These are phyloP conservation scores for Anolis carolinensis DNA, from an alignment of 2,113 vertebrate species.

Conservation along the genomic window DNA sequence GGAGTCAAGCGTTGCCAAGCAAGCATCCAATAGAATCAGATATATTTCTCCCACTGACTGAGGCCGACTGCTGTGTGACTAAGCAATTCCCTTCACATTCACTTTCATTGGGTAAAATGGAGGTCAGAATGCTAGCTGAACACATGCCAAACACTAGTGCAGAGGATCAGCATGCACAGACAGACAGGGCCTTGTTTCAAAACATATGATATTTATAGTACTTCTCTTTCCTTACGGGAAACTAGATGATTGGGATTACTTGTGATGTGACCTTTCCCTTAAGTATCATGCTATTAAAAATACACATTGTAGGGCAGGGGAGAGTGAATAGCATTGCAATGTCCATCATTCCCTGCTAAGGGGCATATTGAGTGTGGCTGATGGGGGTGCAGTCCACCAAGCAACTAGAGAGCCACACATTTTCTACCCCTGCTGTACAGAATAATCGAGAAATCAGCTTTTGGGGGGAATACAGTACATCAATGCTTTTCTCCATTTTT, in stretches of 20 bases:
- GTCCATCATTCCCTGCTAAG: neutral
- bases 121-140: conserved; percentile 17
- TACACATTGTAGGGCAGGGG: conserved; percentile 31
- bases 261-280: neutral
- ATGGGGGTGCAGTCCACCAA: neutral
- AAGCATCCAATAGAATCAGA: neutral
- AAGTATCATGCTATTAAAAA: conserved; percentile 33
- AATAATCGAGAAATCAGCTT: no score
- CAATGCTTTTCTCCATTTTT: neutral
- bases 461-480: neutral
- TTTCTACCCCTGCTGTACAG: neutral
- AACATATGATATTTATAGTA: conserved; percentile 9
- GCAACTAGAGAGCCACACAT: neutral
- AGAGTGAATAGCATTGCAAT: neutral
- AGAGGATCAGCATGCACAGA: conserved; percentile 40
- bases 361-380: neutral
- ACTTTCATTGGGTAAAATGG: neutral
- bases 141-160: neutral
- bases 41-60: neutral
- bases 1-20: neutral
- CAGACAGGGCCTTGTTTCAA: conserved; percentile 12
- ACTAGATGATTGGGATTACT: conserved; percentile 41
- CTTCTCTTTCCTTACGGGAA: conserved; percentile 50
- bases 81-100: neutral
- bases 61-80: neutral